Evolutionary conservation across 2,888 invertebrate species (phyloP).

Genomic region (Protonemura montana): DNA sequence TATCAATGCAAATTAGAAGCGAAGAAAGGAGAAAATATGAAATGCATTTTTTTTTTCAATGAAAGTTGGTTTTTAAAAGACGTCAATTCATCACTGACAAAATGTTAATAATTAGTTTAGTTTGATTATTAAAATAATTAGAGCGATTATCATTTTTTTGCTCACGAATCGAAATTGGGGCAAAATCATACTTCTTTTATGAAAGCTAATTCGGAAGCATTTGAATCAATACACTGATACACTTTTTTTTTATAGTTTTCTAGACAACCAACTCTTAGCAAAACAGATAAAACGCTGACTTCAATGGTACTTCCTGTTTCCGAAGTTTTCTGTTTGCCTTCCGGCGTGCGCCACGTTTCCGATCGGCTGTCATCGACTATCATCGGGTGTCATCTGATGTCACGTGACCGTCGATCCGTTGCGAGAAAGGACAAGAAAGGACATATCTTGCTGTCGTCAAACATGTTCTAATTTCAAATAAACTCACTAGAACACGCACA

Average conservation of each 20-base stretch:
- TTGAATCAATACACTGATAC: neutral
- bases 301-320: constrained; percentile 9
- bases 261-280: neutral
- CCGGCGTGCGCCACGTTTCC: constrained; percentile 27
- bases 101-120: neutral
- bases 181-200: neutral
- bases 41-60: neutral
- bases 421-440: neutral
- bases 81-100: neutral
- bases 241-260: neutral
- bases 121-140: neutral
- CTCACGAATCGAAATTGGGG: neutral
- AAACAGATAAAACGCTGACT: neutral
- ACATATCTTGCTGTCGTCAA: neutral
- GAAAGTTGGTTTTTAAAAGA: neutral
- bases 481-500: neutral
- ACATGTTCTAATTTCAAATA: neutral
- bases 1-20: constrained; percentile 7
- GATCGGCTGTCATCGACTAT: constrained; percentile 23
- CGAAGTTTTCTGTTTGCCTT: constrained; percentile 2
- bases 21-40: neutral
- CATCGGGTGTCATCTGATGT: constrained; percentile 38
- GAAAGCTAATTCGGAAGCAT: neutral
- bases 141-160: neutral
- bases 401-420: neutral